Percentiles rank a stretch among this genome's conserved stretches.
phyloP scores from a whole-genome alignment of 2,113 vertebrate genomes.

The Natator depressus region DNA sequence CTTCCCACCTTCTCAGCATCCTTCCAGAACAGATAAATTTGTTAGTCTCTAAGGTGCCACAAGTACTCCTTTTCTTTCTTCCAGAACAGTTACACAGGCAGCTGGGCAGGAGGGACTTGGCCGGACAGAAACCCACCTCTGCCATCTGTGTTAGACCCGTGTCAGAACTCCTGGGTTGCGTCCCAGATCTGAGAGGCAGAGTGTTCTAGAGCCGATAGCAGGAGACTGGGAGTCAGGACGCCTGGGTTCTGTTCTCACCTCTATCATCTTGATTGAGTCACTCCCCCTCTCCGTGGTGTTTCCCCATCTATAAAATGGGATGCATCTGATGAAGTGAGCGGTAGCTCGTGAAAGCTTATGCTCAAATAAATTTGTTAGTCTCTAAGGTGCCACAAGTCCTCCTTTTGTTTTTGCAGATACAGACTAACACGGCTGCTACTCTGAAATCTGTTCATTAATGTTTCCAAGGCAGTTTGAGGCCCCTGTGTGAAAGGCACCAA shows the following conservation, averaged over 20 bases:
- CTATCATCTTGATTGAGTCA: not conserved
- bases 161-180: not conserved
- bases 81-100: not conserved
- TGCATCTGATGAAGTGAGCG: no score
- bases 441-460: not conserved
- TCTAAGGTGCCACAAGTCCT: no score
- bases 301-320: not conserved
- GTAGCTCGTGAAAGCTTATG: no score
- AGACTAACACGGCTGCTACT: no score
- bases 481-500: not conserved
- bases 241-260: not conserved
- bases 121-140: not conserved
- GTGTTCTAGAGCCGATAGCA: not conserved
- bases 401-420: no score
- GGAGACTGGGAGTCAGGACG: not conserved
- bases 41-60: no score
- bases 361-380: no score
- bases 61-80: not conserved
- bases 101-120: not conserved
- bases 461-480: not conserved
- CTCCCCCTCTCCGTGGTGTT: not conserved
- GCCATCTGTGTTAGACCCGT: not conserved
- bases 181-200: not conserved
- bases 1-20: not conserved
- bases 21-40: not conserved